Evolutionary conservation across 2,888 invertebrate species (phyloP).

Genomic region (Bursaphelenchus okinawaensis): DNA sequence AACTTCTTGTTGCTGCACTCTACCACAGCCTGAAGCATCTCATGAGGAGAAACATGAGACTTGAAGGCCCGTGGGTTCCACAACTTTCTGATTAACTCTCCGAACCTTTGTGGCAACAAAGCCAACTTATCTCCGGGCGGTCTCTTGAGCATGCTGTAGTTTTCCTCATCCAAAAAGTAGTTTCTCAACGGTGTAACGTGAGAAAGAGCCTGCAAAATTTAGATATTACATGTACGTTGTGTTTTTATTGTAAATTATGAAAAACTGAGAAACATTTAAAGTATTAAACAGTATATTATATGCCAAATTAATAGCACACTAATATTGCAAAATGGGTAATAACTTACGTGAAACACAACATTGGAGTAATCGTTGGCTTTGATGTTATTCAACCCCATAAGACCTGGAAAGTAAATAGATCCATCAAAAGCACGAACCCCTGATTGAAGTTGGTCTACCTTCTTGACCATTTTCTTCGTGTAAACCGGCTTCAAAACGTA

Average conservation of each 20-base stretch:
- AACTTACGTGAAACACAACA: constrained; percentile 79
- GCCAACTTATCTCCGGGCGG: constrained; percentile 92
- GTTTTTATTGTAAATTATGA: too few relatives aligned
- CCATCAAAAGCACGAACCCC: constrained; percentile 90
- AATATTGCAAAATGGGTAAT: not conserved
- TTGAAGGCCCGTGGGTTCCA: constrained; percentile 99
- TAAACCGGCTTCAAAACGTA: constrained; percentile 97
- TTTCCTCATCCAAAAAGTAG: constrained; percentile 88
- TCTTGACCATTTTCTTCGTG: constrained; percentile 73
- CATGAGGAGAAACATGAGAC: constrained; percentile 97
- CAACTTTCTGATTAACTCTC: constrained; percentile 68
- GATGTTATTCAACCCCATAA: constrained; percentile 96
- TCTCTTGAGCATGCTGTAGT: constrained; percentile 74
- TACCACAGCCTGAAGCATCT: constrained; percentile 85
- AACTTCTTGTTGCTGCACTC: constrained; percentile 95
- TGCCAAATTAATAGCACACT: constrained; percentile 1
- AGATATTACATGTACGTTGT: too few relatives aligned
- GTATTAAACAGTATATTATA: too few relatives aligned
- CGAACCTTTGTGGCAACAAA: constrained; percentile 71
- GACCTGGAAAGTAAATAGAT: constrained; percentile 76
- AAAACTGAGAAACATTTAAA: too few relatives aligned
- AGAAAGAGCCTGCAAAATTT: constrained; percentile 85
- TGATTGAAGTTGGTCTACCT: constrained; percentile 74
- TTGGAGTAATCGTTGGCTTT: constrained; percentile 99
- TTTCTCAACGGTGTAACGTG: constrained; percentile 89